These are phyloP conservation scores for Scaptomyza parva DNA, from an alignment of 2,888 invertebrate genomes.

Conservation along the genomic window DNA sequence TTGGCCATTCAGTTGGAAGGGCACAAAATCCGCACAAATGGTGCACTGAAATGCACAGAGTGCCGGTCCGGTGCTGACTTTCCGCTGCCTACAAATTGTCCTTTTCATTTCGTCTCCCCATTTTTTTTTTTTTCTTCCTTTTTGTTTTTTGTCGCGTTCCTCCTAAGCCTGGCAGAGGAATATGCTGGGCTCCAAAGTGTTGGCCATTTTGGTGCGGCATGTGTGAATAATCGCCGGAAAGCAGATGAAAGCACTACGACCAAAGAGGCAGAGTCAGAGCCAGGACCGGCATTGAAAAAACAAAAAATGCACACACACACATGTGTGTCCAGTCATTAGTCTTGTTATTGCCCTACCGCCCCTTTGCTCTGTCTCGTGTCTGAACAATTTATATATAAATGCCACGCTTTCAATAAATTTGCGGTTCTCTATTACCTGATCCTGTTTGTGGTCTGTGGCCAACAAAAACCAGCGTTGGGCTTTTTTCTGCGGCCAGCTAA, in stretches of 20 bases:
- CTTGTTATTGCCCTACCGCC: neutral
- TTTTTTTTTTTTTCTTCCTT: constrained; percentile 16
- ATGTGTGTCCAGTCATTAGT: constrained; percentile 20
- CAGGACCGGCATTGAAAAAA: constrained; percentile 19
- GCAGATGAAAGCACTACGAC: constrained; percentile 28
- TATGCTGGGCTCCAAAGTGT: constrained; percentile 60
- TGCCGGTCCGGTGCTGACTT: too few species aligned
- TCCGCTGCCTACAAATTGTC: constrained; percentile 67
- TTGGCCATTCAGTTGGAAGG: constrained; percentile 65
- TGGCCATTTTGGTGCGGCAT: constrained; percentile 74
- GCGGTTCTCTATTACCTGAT: constrained; percentile 75
- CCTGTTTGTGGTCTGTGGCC: constrained; percentile 51
- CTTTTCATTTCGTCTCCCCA: constrained; percentile 23
- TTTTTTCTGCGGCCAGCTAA: constrained; percentile 47
- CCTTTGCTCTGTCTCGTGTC: constrained; percentile 1
- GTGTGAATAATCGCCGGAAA: constrained; percentile 82
- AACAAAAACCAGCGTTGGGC: neutral
- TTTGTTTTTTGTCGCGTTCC: constrained; percentile 38
- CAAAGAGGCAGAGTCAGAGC: constrained; percentile 20
- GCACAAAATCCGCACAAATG: constrained; percentile 58
- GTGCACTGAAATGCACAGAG: constrained; percentile 45
- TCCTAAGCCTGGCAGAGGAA: constrained; percentile 53
- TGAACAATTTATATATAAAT: constrained; percentile 57
- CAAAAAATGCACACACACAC: constrained; percentile 1
- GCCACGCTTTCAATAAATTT: constrained; percentile 76